phyloP scores from a whole-genome alignment of 2,113 vertebrate genomes.

The Ursus arctos region DNA sequence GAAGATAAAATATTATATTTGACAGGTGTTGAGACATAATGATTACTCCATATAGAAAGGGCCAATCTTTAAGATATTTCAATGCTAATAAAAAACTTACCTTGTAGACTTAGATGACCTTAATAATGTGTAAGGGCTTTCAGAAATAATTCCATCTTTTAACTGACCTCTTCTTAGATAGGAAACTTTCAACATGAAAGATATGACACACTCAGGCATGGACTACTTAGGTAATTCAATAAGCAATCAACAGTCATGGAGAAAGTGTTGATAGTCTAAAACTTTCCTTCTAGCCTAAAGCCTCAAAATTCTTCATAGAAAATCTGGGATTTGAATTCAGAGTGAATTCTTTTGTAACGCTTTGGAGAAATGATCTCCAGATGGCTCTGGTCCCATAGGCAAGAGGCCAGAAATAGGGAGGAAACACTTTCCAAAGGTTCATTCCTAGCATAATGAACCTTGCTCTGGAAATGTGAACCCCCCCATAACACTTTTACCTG shows the following conservation, averaged over 20 bases:
- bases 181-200: neutral
- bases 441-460: neutral
- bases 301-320: neutral
- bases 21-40: neutral
- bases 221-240: neutral
- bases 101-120: neutral
- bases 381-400: neutral
- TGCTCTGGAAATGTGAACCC: neutral
- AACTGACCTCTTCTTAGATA: neutral
- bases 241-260: neutral
- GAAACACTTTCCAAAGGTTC: neutral
- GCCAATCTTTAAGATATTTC: neutral
- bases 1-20: neutral
- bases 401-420: neutral
- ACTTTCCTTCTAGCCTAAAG: neutral
- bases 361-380: neutral
- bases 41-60: neutral
- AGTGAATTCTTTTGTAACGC: neutral
- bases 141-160: neutral
- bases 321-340: neutral
- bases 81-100: neutral
- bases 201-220: neutral
- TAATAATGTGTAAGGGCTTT: neutral
- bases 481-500: neutral
- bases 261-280: neutral